Base-by-base conservation (phyloP, 2,797 vertebrate species). In the Urophycis tenuis region DNA sequence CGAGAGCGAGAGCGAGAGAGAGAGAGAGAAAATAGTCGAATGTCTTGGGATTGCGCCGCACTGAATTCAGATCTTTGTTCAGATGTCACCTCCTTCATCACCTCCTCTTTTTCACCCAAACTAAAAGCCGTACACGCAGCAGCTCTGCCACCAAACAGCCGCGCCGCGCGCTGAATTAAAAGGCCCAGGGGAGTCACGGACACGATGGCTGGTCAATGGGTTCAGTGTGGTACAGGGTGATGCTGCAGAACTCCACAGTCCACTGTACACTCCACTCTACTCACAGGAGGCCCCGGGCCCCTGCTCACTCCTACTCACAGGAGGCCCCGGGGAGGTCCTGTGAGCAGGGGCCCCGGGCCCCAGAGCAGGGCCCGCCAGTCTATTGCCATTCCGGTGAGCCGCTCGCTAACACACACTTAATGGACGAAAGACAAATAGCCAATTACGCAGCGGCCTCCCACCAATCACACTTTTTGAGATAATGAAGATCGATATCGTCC, bases 361-460 rank as follows among this genome's bases (percentile, higher is more conserved):
- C 70, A 77, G 85, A 83, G 75, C 80, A 81, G 74, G 76, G 75
- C 83, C 82, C 25, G 80, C 88, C 85, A 85, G 81, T 89, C 88
- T 83, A 89, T 87, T 87, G 85, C 89, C 84, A 84, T 90, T 92
- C 76, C 83, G 83, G 79, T 75, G 82, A 89, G 77, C 79, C 73
- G 36, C 80, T 83, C 81, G 75, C 85, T 88, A 89, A 89, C 82
- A 87, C 81, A 80, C 77, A 85, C 89, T 87, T 91, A 92, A 91
- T 89, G 87, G 85, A 84, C 78, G 81, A 77, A 80, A 86, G 86
- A 88, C 78, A 83, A 84, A 90, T 81, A 83, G 86, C 67, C 81
- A 89, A 88, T 91, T 89, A 89, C 6, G 88, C 83, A 76, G 74
- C 83, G 78, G 79, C 85, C 85, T 84, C n/a, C 78, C 79, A 84